Evolutionary conservation across 1,140 invertebrate species (phyloP), one percentile per base, ranked within the genome.

Genomic region (Latrodectus geometricus): DNA sequence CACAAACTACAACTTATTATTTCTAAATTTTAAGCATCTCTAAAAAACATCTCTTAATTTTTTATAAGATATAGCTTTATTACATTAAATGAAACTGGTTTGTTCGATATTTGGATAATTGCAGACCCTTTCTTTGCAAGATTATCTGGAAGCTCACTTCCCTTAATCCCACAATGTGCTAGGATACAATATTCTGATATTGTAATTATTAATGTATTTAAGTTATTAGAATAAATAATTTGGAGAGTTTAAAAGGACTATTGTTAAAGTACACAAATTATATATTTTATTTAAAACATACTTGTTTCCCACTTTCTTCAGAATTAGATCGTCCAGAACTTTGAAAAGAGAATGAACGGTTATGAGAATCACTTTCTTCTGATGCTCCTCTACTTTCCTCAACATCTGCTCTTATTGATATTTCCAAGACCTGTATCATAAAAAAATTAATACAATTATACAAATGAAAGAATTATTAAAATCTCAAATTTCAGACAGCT

Each of bases 221-320:
- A n/a, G 1, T 65, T 65, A n/a, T 4, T n/a, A 65, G 12, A 15
- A 65, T 15, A n/a, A n/a, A n/a, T n/a, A n/a, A 15, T 7, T n/a
- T 65, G 3, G n/a, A 65, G 61, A 65, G 2, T 7, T 65, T 8
- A 74, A 15, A 72, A 11, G 48, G 9, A 72, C 8, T 17, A 35
- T 21, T 35, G 48, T n/a, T 5, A 17, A 15, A 49, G 49, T 8
- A 74, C n/a, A 15, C 3, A 50, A 50, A 50, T 35, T 65, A 65
- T 9, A 11, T 11, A 15, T 15, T 65, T 65, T 65, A 35, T 35
- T 35, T 35, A 35, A 5, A 35, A 35, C 21, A 9, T 84, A 84
- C 82, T 84, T 84, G 82, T 79, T 86, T 86, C 56, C 69, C 75
- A 73, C 75, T 73, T 20, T 86, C 84, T 49, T 86, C 66, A 78